These are phyloP conservation scores for Eristalis tenax DNA, from an alignment of 2,888 invertebrate genomes.

Conservation along the genomic window DNA sequence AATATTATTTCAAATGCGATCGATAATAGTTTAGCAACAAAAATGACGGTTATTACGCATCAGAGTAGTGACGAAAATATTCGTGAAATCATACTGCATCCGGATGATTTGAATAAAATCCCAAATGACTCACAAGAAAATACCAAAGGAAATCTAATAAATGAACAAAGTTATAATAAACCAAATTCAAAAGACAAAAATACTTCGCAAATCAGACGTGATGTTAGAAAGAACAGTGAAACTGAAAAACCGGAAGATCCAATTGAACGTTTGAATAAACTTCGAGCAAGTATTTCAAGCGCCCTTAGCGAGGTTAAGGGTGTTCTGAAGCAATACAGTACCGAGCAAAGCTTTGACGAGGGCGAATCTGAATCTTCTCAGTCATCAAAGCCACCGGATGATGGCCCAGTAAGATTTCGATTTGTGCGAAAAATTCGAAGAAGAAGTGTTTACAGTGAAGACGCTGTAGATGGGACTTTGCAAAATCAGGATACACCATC, in stretches of 20 bases:
- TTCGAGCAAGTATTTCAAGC: conserved; percentile 79
- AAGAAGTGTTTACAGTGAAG: conserved; percentile 77
- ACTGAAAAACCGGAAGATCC: conserved; percentile 76
- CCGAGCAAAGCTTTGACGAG: conserved; percentile 75
- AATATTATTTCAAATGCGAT: conserved; percentile 8
- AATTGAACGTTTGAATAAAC: conserved; percentile 78
- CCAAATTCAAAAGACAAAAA: not conserved
- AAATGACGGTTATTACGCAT: conserved; percentile 73
- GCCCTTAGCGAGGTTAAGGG: conserved; percentile 80
- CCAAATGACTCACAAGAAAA: conserved; percentile 31
- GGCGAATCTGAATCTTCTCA: conserved; percentile 45
- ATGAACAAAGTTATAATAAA: not conserved
- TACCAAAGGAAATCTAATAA: not conserved
- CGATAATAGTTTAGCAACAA: conserved; percentile 6
- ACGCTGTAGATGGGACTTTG: conserved; percentile 74
- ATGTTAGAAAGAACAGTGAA: conserved; percentile 5
- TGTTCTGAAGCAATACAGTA: conserved; percentile 79
- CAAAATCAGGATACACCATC: conserved; percentile 25
- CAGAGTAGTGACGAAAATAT: conserved; percentile 72
- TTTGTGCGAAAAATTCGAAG: conserved; percentile 79
- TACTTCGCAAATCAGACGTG: not conserved
- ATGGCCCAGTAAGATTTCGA: conserved; percentile 76
- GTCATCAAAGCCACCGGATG: conserved; percentile 52
- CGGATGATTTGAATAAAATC: conserved; percentile 43
- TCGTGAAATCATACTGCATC: conserved; percentile 59